Percentiles rank a stretch among this genome's conserved stretches.
phyloP scores from a whole-genome alignment of 2,797 vertebrate species.

The Semotilus atromaculatus region DNA sequence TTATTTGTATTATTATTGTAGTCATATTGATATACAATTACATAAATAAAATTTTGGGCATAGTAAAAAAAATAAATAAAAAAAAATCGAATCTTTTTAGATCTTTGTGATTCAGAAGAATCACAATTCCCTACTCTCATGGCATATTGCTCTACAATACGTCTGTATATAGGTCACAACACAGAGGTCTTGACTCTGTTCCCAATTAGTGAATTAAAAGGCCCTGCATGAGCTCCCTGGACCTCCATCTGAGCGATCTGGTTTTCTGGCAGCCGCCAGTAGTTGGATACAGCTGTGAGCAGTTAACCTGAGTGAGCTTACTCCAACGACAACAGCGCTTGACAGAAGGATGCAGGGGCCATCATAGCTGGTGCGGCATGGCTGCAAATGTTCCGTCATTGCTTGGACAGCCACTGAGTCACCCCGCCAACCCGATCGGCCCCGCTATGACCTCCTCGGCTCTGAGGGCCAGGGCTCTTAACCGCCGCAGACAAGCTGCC shows the following conservation, averaged over 20 bases:
- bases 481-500: slow-evolving; percentile 72
- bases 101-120: too few relatives aligned
- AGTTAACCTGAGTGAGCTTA: slow-evolving; percentile 65
- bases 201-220: slow-evolving; percentile 66
- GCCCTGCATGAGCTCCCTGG: slow-evolving; percentile 56
- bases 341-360: slow-evolving; percentile 62
- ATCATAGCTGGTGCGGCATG: slow-evolving; percentile 55
- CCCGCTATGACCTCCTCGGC: slow-evolving; percentile 70
- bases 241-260: slow-evolving; percentile 48
- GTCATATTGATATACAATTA: not conserved
- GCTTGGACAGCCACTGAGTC: slow-evolving; percentile 69
- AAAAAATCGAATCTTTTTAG: not conserved
- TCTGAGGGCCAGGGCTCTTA: slow-evolving; percentile 72
- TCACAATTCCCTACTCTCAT: not conserved
- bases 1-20: not conserved
- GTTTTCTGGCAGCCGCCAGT: slow-evolving; percentile 66
- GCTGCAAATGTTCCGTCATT: slow-evolving; percentile 63
- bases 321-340: slow-evolving; percentile 61
- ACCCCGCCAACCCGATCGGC: slow-evolving; percentile 62
- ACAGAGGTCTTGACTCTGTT: slow-evolving; percentile 43
- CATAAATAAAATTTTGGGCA: not conserved
- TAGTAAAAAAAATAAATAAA: not conserved
- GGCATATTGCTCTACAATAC: not conserved
- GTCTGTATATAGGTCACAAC: slow-evolving; percentile 16
- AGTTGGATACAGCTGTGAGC: slow-evolving; percentile 69